A percentile compares a stretch with the other conserved stretches of the same genome.
phyloP scores from a whole-genome alignment of 2,888 invertebrate genomes.

The Oscheius sp. region DNA sequence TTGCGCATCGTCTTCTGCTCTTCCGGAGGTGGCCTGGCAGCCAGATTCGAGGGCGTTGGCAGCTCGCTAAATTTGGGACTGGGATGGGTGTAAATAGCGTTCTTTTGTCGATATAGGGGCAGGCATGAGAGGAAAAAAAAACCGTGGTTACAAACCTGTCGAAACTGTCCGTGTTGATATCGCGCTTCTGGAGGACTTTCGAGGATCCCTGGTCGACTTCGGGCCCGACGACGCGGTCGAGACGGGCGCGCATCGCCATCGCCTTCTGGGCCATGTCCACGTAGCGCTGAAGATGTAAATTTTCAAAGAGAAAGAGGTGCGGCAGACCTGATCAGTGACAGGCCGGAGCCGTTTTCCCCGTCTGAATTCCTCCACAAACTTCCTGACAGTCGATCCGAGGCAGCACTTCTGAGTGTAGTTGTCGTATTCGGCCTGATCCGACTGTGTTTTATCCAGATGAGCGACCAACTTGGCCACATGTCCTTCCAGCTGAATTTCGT shows the following conservation, averaged over 20 bases:
- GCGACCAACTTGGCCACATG: constrained; percentile 11
- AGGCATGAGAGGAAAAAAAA: neutral
- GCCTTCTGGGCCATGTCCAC: constrained; percentile 26
- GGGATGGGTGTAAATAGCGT: neutral
- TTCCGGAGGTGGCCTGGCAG: constrained; percentile 1
- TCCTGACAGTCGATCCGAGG: neutral
- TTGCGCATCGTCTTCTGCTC: constrained; percentile 10
- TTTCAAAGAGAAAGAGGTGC: neutral
- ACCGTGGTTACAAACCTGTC: constrained; percentile 3
- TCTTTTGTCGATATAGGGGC: neutral
- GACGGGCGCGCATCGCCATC: neutral
- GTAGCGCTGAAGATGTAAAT: constrained; percentile 1
- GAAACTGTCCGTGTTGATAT: constrained; percentile 35
- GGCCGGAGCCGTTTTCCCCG: neutral
- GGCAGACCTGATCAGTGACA: constrained; percentile 19
- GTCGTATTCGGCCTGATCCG: neutral
- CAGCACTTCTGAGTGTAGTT: constrained; percentile 12
- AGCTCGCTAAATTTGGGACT: constrained; percentile 26
- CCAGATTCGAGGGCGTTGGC: constrained; percentile 25
- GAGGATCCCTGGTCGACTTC: neutral
- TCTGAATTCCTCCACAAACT: constrained; percentile 3
- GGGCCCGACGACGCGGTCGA: neutral
- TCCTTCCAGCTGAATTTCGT: neutral
- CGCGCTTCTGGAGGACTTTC: constrained; percentile 19
- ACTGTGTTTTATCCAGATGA: constrained; percentile 8